phyloP scores from a whole-genome alignment of 1,140 invertebrate species.

The Zelostemma sp. region DNA sequence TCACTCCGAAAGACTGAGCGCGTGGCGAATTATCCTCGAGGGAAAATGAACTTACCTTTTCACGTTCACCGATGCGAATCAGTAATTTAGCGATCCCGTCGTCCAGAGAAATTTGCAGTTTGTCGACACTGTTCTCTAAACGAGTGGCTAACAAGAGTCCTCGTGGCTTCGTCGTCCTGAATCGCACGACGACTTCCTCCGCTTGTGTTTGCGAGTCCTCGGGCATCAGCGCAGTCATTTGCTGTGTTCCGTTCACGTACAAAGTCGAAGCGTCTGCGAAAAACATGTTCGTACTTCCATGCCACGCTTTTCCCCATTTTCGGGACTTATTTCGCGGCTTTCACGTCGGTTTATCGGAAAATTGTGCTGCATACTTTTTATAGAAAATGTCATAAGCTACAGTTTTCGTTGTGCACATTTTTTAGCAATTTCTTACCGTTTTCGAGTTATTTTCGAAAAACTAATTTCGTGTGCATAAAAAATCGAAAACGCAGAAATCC shows the following conservation, averaged over 20 bases:
- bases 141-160: slow-evolving; percentile 82
- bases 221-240: slow-evolving; percentile 83
- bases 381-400: no score
- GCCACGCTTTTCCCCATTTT: no score
- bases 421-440: no score
- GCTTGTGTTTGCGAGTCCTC: slow-evolving; percentile 89
- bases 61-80: slow-evolving; percentile 85
- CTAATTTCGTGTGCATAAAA: no score
- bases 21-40: neutral
- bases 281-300: no score
- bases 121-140: slow-evolving; percentile 82
- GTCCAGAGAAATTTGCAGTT: slow-evolving; percentile 86
- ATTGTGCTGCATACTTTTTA: no score
- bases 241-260: slow-evolving; percentile 90
- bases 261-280: slow-evolving; percentile 86
- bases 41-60: slow-evolving; percentile 76
- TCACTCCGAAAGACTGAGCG: no score
- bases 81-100: slow-evolving; percentile 84
- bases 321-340: no score
- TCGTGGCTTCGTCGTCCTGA: slow-evolving; percentile 83
- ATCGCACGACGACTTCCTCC: slow-evolving; percentile 90
- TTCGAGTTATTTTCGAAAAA: no score
- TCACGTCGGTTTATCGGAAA: no score
- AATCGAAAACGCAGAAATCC: slow-evolving; percentile 3
- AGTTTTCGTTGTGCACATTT: no score